phyloP scores from a whole-genome alignment of 2,888 invertebrate genomes.

The Unio pictorum region DNA sequence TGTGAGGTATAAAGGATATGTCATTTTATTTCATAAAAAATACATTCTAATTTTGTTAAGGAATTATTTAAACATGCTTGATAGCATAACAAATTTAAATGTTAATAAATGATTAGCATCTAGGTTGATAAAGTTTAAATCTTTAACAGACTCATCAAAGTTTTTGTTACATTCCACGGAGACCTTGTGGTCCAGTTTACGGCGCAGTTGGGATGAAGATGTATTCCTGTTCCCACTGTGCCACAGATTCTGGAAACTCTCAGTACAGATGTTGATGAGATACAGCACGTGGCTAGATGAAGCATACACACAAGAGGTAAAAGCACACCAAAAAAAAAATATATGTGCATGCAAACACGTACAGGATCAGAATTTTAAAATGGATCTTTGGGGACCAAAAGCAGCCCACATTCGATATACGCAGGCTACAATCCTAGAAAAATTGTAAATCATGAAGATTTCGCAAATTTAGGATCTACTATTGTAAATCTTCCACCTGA shows the following conservation, averaged over 20 bases:
- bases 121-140: neutral
- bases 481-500: too few species aligned
- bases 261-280: slow-evolving; percentile 86
- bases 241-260: slow-evolving; percentile 86
- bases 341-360: too few species aligned
- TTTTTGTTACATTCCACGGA: slow-evolving; percentile 71
- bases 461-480: too few species aligned
- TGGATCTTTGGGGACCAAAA: too few species aligned
- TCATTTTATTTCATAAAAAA: too few species aligned
- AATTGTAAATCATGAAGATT: too few species aligned
- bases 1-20: too few species aligned
- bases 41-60: too few species aligned
- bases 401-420: too few species aligned
- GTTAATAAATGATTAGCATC: neutral
- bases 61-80: neutral
- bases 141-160: slow-evolving; percentile 28
- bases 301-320: slow-evolving; percentile 59
- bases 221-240: slow-evolving; percentile 82
- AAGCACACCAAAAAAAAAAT: too few species aligned
- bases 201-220: slow-evolving; percentile 83
- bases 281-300: slow-evolving; percentile 79
- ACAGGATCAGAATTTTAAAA: too few species aligned
- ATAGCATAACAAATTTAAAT: neutral
- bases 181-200: slow-evolving; percentile 75
- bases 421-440: too few species aligned